A percentile compares a stretch with the other conserved stretches of the same genome.
Conservation (phyloP, 2,113 vertebrate species). For the Crocuta crocuta region DNA sequence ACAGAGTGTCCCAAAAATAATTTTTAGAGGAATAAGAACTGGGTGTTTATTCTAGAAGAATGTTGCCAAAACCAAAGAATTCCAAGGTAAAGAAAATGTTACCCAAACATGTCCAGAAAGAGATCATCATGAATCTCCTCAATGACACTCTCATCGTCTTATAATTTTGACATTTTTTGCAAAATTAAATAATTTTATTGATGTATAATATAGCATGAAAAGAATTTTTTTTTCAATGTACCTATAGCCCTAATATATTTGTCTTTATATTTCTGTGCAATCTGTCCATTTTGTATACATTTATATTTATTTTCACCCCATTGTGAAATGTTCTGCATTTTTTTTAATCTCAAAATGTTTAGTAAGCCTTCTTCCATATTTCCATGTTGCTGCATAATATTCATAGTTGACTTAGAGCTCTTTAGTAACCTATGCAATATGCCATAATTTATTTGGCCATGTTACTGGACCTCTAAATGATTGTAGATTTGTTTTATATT, state of each 20-base stretch:
- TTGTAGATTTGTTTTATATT: neutral
- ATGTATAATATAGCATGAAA: neutral
- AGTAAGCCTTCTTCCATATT: neutral
- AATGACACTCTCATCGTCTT: neutral
- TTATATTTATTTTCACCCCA: neutral
- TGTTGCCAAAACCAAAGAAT: neutral
- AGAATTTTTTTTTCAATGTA: neutral
- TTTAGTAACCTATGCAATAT: neutral
- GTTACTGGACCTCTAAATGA: neutral
- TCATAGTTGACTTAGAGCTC: slow-evolving; percentile 7
- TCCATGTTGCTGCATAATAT: slow-evolving; percentile 15
- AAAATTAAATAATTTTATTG: neutral
- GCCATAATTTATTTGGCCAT: slow-evolving; percentile 19
- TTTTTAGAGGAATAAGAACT: slow-evolving; percentile 17
- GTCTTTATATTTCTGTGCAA: neutral
- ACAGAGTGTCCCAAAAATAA: neutral
- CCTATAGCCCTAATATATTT: neutral
- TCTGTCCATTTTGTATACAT: neutral
- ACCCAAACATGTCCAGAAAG: neutral
- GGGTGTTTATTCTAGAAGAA: neutral
- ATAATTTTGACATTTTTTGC: neutral
- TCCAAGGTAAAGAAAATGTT: slow-evolving; percentile 1
- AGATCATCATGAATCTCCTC: neutral
- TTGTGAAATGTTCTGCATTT: neutral
- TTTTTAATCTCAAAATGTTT: slow-evolving; percentile 30